Conservation (phyloP, 2,888 invertebrate genomes). For the Cheilosia pagana region DNA sequence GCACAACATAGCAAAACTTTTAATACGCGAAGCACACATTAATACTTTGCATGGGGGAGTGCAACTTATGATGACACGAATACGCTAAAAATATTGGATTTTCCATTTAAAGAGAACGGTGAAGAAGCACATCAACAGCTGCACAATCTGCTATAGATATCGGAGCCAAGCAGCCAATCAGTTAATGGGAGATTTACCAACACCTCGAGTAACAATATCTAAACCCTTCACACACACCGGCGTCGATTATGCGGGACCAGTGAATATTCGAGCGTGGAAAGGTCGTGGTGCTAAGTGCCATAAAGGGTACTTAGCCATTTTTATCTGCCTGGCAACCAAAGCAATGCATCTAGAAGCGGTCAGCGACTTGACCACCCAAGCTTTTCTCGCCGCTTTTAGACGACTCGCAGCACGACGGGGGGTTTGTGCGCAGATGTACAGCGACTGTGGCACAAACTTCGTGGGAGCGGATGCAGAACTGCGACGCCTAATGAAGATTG, state of each 20-base stretch:
- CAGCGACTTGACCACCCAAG: too few relatives aligned
- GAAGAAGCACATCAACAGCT: neutral
- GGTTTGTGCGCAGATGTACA: neutral
- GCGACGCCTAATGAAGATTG: neutral
- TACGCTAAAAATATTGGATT: neutral
- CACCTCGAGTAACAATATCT: constrained; percentile 15
- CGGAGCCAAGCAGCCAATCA: constrained; percentile 32
- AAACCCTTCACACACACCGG: constrained; percentile 33
- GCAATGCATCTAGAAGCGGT: too few relatives aligned
- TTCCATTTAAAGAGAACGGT: neutral
- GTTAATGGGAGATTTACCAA: neutral
- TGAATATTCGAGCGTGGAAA: too few relatives aligned
- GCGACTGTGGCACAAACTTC: neutral
- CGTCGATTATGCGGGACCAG: constrained; percentile 75
- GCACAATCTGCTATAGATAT: constrained; percentile 1
- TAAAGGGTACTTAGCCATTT: too few relatives aligned
- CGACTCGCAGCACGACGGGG: neutral
- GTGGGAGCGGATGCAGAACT: neutral
- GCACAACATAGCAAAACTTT: neutral
- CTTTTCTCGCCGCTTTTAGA: too few relatives aligned
- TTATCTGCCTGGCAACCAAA: too few relatives aligned
- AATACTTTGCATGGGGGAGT: neutral
- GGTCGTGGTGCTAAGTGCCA: too few relatives aligned
- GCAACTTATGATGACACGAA: constrained; percentile 5
- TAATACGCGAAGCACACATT: neutral